These are phyloP conservation scores for Acipenser transmontanus DNA, from an alignment of 2,797 vertebrate species.

Conservation along the genomic window DNA sequence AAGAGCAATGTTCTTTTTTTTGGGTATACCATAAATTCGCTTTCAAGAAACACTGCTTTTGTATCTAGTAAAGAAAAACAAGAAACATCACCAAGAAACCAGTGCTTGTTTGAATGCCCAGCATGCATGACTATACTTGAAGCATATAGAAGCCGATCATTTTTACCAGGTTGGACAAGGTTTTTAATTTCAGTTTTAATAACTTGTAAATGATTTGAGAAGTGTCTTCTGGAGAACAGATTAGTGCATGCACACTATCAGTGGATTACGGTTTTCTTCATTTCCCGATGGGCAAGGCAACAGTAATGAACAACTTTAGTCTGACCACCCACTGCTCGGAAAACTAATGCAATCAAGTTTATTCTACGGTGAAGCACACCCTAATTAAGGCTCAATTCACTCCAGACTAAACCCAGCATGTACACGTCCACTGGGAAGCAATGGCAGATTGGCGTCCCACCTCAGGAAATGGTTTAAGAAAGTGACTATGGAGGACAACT, in stretches of 20 bases:
- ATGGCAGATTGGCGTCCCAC: neutral
- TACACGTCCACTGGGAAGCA: conserved; percentile 1
- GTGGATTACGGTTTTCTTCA: neutral
- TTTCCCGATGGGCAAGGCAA: neutral
- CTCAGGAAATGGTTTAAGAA: conserved; percentile 31
- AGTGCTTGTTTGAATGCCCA: neutral
- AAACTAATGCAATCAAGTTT: conserved; percentile 37
- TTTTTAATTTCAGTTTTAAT: too few relatives aligned
- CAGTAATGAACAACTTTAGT: conserved; percentile 18
- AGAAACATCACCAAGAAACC: conserved; percentile 11
- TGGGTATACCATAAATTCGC: too few relatives aligned
- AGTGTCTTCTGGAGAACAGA: conserved; percentile 20
- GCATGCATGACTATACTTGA: neutral
- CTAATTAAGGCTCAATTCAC: neutral
- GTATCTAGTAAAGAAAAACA: conserved; percentile 9
- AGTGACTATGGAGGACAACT: conserved; percentile 44
- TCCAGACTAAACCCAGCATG: conserved; percentile 10
- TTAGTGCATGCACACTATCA: conserved; percentile 10
- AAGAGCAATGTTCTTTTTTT: too few relatives aligned
- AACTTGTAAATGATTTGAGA: conserved; percentile 17
- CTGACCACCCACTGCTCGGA: conserved; percentile 39
- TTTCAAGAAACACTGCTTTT: too few relatives aligned
- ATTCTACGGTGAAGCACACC: conserved; percentile 2
- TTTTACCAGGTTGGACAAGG: too few relatives aligned
- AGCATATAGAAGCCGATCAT: neutral